Percentiles rank a stretch among this genome's conserved stretches.
phyloP scores from a whole-genome alignment of 2,797 vertebrate species.

The Amblyopsis hoosieri region DNA sequence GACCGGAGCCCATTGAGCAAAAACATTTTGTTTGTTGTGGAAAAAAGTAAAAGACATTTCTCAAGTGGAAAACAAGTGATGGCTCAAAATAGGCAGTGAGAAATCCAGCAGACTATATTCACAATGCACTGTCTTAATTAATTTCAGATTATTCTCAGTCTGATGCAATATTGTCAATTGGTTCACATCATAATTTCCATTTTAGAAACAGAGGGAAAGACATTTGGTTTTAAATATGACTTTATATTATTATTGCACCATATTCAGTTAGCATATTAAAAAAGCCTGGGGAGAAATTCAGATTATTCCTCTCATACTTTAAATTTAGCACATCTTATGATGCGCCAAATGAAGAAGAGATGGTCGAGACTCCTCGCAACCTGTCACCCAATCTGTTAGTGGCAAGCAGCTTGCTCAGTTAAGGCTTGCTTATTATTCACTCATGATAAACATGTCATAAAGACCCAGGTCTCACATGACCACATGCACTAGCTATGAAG shows the following conservation, averaged over 20 bases:
- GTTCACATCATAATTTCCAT: too few relatives aligned
- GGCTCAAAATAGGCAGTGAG: too few relatives aligned
- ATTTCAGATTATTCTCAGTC: too few relatives aligned
- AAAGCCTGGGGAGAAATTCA: constrained; percentile 47
- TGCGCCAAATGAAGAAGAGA: constrained; percentile 56
- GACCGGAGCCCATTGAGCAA: too few relatives aligned
- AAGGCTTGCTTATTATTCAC: neutral
- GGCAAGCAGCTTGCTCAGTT: constrained; percentile 21
- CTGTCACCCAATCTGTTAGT: constrained; percentile 58
- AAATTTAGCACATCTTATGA: constrained; percentile 62
- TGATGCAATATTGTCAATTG: too few relatives aligned
- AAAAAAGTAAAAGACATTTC: too few relatives aligned
- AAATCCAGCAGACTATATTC: too few relatives aligned
- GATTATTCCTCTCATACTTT: constrained; percentile 57
- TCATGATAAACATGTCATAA: neutral
- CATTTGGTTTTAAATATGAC: constrained; percentile 18
- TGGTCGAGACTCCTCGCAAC: constrained; percentile 52
- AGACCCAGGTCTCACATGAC: too few relatives aligned
- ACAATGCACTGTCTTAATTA: too few relatives aligned
- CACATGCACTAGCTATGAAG: too few relatives aligned
- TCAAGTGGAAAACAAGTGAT: too few relatives aligned
- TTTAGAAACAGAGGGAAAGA: neutral
- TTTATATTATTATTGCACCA: constrained; percentile 28
- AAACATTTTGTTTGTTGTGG: too few relatives aligned
- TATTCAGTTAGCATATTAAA: constrained; percentile 39